Percentiles rank a stretch among this genome's conserved stretches.
Conservation (phyloP, 2,113 vertebrate genomes). For the Ariopsis seemanni region DNA sequence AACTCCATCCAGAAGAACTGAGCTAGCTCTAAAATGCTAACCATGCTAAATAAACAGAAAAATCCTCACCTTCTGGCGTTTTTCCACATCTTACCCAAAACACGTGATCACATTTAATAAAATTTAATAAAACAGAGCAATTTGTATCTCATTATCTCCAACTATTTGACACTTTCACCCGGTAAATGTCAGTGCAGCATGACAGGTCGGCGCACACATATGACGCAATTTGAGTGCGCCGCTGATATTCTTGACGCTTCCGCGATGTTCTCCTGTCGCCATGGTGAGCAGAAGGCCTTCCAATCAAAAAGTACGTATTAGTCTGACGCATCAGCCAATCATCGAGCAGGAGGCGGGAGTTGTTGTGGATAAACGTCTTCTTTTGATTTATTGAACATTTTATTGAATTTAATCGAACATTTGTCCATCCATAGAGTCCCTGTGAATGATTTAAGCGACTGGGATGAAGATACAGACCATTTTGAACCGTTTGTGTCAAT, state of each 20-base stretch:
- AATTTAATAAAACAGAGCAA: not conserved
- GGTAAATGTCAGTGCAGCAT: not conserved
- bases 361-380: not conserved
- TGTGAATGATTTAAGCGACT: not conserved
- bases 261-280: not conserved
- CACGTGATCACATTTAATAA: not conserved
- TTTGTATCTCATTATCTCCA: not conserved
- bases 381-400: not conserved
- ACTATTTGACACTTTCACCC: not conserved
- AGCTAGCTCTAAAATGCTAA: not conserved
- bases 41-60: not conserved
- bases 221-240: not conserved
- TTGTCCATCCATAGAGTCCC: not conserved
- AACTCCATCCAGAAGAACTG: not conserved
- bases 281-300: not conserved
- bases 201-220: not conserved
- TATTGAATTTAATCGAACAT: not conserved
- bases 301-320: not conserved
- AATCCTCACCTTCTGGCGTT: not conserved
- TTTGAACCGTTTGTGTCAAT: not conserved
- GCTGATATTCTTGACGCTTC: not conserved
- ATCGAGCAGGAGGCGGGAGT: not conserved
- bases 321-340: not conserved
- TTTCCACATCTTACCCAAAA: constrained; percentile 3
- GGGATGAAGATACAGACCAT: not conserved